Base-by-base conservation (phyloP, 2,797 vertebrate genomes). In the Brachymystax lenok region DNA sequence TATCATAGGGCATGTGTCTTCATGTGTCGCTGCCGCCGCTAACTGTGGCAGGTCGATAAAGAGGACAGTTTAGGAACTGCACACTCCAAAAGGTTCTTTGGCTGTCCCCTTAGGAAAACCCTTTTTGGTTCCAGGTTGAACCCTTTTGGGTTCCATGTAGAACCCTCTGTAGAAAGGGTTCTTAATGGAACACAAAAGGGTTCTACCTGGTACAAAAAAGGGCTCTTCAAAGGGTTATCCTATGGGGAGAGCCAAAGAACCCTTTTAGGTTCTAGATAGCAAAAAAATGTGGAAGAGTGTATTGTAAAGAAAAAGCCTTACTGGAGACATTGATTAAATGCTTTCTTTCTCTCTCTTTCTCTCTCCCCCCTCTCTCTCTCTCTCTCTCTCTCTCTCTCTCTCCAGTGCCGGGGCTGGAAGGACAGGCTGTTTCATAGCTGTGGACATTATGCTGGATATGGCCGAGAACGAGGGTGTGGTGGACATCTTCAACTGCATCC, bases 371-470 rank as follows among this genome's bases (percentile, higher is more conserved):
- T 16, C 61, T 27, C 21, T 64, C 61, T n/a, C 52, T 75, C 72
- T 59, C 16, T 69, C 19, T 46, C n/a, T 69, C 8, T 69, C 19
- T 16, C 61, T 27, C 21, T 64, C 61, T n/a, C 52, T 75, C 72
- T 59, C 16, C 80, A 99, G 98, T 59, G 98, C 98, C 2, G 98
- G 98, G 1, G 97, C 98, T 0, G 98, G 98, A 24, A 94, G 98
- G 88, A 99, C 98, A 0, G 97, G 98, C 77, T 99, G 98, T 74
- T 99, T 99, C 83, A 98, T 99, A 2, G 98, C 97, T 4, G 98
- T 99, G 3, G 98, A 99, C 91, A 98, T 98, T 88, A 99, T 99
- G 97, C 91, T 99, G 54, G 98, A 99, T 93, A 99, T 99, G 98
- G 98, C 97, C 0, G 98, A 99, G 92, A 98, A 97, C 0, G 98